A percentile compares a stretch with the other conserved stretches of the same genome.
Evolutionary conservation across 2,888 invertebrate species (phyloP).

Genomic region (Rhingia campestris): DNA sequence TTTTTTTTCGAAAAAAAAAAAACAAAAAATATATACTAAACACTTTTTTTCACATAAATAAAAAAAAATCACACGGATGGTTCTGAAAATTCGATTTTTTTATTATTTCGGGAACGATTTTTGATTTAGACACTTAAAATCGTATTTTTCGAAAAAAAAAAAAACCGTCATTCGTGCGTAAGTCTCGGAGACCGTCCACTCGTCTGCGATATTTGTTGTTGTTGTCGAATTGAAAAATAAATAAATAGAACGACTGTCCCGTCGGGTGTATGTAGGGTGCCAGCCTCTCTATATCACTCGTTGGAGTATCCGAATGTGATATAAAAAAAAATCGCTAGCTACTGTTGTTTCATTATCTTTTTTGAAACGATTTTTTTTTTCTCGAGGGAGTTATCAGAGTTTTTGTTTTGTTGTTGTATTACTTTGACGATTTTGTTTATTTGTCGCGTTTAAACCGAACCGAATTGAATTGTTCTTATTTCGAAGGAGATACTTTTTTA

Average conservation of each 20-base stretch:
- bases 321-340: conserved; percentile 53
- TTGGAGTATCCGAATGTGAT: conserved; percentile 61
- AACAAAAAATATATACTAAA: conserved; percentile 20
- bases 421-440: conserved; percentile 15
- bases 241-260: conserved; percentile 69
- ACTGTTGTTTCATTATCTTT: conserved; percentile 51
- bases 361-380: conserved; percentile 45
- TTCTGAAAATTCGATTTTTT: conserved; percentile 5
- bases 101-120: neutral
- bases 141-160: conserved; percentile 14
- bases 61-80: conserved; percentile 24
- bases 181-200: conserved; percentile 55
- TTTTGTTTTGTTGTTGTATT: conserved; percentile 14
- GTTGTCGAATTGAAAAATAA: conserved; percentile 54
- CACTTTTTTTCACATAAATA: conserved; percentile 35
- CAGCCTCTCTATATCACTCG: conserved; percentile 58
- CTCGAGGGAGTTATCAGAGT: conserved; percentile 59
- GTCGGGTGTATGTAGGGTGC: conserved; percentile 54
- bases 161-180: conserved; percentile 47
- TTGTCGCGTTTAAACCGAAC: conserved; percentile 27
- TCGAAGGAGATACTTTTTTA: conserved; percentile 25
- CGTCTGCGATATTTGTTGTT: conserved; percentile 67
- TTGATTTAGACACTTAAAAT: neutral
- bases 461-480: conserved; percentile 26
- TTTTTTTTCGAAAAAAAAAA: neutral